Evolutionary conservation across 1,140 invertebrate species (phyloP).

Genomic region (Apis laboriosa): DNA sequence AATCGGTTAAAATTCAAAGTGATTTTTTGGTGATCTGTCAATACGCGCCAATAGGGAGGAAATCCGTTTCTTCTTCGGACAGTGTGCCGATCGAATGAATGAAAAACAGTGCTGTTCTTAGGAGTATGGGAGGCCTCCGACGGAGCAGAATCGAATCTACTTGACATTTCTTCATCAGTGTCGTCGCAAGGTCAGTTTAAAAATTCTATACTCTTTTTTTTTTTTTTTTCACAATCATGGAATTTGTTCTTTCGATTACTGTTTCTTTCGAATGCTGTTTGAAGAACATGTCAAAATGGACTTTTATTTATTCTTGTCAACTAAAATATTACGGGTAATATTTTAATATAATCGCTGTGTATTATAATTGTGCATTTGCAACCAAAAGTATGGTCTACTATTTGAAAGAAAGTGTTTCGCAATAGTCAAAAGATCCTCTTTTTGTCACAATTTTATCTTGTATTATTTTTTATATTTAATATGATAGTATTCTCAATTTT

Average conservation of each 20-base stretch:
- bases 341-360: neutral
- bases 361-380: constrained; percentile 17
- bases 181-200: constrained; percentile 72
- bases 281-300: constrained; percentile 28
- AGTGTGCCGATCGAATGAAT: constrained; percentile 27
- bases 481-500: neutral
- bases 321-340: constrained; percentile 30
- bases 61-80: neutral
- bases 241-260: neutral
- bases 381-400: neutral
- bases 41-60: constrained; percentile 8
- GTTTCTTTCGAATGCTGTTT: neutral
- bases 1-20: constrained; percentile 54
- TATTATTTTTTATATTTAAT: neutral
- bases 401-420: constrained; percentile 8
- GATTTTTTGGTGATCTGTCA: constrained; percentile 44
- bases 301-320: constrained; percentile 24
- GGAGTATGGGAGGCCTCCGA: constrained; percentile 41
- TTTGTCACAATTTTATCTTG: too few species aligned
- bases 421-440: neutral
- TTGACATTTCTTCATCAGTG: constrained; percentile 66
- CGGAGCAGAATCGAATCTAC: constrained; percentile 60
- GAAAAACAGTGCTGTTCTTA: constrained; percentile 19
- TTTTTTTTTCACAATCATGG: neutral
- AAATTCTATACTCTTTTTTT: constrained; percentile 10